Percentiles rank a stretch among this genome's conserved stretches.
Conservation (phyloP, 1,140 invertebrate genomes). For the Oncopeltus fasciatus region DNA sequence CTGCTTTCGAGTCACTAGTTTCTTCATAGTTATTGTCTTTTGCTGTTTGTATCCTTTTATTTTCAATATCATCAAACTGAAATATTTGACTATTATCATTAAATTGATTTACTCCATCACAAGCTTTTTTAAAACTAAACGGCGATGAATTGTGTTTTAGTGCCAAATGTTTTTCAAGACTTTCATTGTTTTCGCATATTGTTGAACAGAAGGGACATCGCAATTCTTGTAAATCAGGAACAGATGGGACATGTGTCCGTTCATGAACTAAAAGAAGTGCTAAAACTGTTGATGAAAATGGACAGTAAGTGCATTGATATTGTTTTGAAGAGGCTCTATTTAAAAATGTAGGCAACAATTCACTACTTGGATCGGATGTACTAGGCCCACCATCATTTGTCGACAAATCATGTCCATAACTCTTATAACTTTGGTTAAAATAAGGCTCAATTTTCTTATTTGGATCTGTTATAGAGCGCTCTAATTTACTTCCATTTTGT, state of each 20-base stretch:
- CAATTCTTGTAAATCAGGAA: conserved; percentile 21
- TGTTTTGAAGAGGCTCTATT: conserved; percentile 32
- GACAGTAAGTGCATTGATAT: conserved; percentile 77
- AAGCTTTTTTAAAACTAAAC: neutral
- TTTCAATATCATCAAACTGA: neutral
- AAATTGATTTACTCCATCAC: neutral
- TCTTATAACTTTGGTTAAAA: neutral
- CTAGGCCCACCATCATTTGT: neutral
- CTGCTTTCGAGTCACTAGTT: neutral
- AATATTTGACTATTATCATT: neutral
- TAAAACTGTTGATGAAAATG: conserved; percentile 74
- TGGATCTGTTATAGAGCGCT: neutral
- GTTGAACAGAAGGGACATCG: conserved; percentile 47
- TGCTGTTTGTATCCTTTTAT: neutral
- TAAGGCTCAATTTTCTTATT: conserved; percentile 11
- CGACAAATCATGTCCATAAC: neutral
- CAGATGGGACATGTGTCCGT: conserved; percentile 43
- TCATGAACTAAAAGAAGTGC: conserved; percentile 85
- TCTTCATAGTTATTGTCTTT: conserved; percentile 16
- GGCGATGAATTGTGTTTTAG: conserved; percentile 10
- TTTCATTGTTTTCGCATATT: conserved; percentile 29
- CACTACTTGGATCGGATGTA: conserved; percentile 11
- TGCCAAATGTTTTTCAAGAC: conserved; percentile 18
- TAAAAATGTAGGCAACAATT: conserved; percentile 3
- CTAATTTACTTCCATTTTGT: conserved; percentile 48